Conservation (phyloP, 2,113 vertebrate species). For the Octodon degus region DNA sequence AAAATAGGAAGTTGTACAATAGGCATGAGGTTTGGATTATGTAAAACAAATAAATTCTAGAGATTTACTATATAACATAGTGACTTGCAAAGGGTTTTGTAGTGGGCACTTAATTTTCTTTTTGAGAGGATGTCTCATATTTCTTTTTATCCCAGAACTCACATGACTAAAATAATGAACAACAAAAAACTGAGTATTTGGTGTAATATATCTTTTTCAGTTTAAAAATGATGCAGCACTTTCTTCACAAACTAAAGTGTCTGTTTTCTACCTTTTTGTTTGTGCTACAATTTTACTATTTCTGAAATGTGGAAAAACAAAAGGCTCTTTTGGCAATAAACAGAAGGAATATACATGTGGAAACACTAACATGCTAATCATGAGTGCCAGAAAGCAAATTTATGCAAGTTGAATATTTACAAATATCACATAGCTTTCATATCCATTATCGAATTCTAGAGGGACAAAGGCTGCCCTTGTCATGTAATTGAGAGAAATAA, state of each 20-base stretch:
- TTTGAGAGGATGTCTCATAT: background rate
- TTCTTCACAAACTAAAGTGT: background rate
- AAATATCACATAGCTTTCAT: background rate
- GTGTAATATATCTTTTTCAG: background rate
- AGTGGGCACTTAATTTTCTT: background rate
- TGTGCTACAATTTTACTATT: background rate
- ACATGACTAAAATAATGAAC: background rate
- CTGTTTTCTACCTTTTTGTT: background rate
- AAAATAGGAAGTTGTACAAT: background rate
- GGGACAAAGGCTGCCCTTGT: background rate
- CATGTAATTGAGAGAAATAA: background rate
- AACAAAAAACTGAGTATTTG: background rate
- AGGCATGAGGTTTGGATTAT: background rate
- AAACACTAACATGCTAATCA: background rate
- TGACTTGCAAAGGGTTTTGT: background rate
- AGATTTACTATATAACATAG: background rate
- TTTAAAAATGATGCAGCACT: background rate
- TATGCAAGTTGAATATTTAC: slow-evolving; percentile 22
- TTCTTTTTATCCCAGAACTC: background rate
- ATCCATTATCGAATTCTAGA: background rate
- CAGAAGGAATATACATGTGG: background rate
- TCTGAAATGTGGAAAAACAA: background rate
- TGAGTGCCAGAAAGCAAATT: background rate
- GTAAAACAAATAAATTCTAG: background rate
- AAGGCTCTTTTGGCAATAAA: background rate